phyloP scores from a whole-genome alignment of 1,140 invertebrate genomes.

The Hydropsyche tenuis region DNA sequence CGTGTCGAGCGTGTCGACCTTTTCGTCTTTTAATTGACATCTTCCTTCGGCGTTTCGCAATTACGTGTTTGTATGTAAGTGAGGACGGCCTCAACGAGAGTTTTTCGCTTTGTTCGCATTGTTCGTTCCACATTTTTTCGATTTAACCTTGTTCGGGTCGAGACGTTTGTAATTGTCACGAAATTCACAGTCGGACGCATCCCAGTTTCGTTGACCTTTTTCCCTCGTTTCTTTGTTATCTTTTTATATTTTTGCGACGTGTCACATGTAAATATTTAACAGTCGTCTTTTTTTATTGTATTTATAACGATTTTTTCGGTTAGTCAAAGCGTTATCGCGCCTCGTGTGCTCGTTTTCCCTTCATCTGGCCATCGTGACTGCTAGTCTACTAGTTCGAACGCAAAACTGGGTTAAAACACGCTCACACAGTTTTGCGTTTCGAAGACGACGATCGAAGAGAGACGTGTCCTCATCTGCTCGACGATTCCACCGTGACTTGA shows the following conservation, averaged over 20 bases:
- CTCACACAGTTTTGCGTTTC: conserved; percentile 9
- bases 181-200: conserved; percentile 15
- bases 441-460: background rate
- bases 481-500: background rate
- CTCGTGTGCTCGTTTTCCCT: conserved; percentile 25
- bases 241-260: background rate
- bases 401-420: conserved; percentile 17
- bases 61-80: too few species aligned
- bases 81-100: too few species aligned
- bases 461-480: background rate
- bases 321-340: background rate
- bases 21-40: conserved; percentile 1
- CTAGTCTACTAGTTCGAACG: conserved; percentile 1
- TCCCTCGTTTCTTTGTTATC: conserved; percentile 33
- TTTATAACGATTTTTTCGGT: conserved; percentile 14
- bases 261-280: conserved; percentile 23
- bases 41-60: background rate
- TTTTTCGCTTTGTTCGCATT: conserved; percentile 1
- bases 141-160: conserved; percentile 19
- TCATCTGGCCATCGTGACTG: conserved; percentile 24
- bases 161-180: conserved; percentile 11
- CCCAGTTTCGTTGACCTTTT: conserved; percentile 33
- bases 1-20: too few species aligned
- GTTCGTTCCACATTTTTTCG: conserved; percentile 12
- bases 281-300: conserved; percentile 6